These are phyloP conservation scores for Amblyornis subalaris DNA, from an alignment of 2,113 vertebrate genomes.

Conservation along the genomic window DNA sequence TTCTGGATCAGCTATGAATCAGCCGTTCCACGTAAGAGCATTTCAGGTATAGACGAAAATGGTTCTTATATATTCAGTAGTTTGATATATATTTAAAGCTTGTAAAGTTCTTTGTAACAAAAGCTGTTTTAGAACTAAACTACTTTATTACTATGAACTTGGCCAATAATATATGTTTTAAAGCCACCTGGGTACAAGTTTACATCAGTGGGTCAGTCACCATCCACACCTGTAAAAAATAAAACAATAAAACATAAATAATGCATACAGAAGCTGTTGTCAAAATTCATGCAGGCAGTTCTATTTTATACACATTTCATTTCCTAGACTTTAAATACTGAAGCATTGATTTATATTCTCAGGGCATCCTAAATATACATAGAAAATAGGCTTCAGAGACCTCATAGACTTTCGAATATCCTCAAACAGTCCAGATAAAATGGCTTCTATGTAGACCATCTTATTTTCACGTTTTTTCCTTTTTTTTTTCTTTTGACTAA, in stretches of 20 bases:
- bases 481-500: neutral
- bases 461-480: neutral
- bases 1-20: conserved; percentile 20
- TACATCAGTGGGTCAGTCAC: neutral
- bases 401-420: neutral
- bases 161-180: neutral
- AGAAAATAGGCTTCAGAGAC: neutral
- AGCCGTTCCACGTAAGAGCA: neutral
- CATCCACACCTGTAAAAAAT: conserved; percentile 19
- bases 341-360: conserved; percentile 19
- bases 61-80: neutral
- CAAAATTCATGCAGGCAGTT: neutral
- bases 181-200: conserved; percentile 7
- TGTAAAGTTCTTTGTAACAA: conserved; percentile 19
- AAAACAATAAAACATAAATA: conserved; percentile 35
- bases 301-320: conserved; percentile 19
- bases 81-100: neutral
- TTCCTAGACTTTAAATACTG: conserved; percentile 16
- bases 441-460: neutral
- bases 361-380: neutral
- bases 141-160: neutral
- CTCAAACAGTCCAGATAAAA: neutral
- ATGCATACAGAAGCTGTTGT: neutral
- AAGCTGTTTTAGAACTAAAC: conserved; percentile 9
- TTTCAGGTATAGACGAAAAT: conserved; percentile 29